Evolutionary conservation across 2,888 invertebrate genomes (phyloP).

Genomic region (Metacarcinus magister): DNA sequence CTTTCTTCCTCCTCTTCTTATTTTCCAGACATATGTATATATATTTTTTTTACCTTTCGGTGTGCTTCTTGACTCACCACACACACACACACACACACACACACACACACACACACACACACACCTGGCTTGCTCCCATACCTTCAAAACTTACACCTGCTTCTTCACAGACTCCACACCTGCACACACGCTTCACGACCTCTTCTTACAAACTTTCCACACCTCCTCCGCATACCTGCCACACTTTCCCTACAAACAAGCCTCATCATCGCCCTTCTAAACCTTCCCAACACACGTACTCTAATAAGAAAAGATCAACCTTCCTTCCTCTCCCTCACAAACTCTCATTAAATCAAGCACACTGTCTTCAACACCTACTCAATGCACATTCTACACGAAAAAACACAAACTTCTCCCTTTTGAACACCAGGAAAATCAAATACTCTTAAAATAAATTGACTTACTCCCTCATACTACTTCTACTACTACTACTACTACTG

Average conservation of each 20-base stretch:
- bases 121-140: not conserved
- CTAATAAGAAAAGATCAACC: not conserved
- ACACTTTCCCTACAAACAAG: not conserved
- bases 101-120: slow-evolving; percentile 26
- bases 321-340: not conserved
- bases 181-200: not conserved
- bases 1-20: not conserved
- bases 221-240: not conserved
- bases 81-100: not conserved
- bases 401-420: too few relatives aligned
- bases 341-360: not conserved
- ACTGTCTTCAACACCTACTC: too few relatives aligned
- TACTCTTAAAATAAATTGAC: too few relatives aligned
- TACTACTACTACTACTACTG: slow-evolving; percentile 29
- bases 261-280: not conserved
- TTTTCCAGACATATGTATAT: not conserved
- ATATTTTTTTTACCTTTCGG: not conserved
- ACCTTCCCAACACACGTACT: not conserved
- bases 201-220: not conserved
- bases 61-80: not conserved
- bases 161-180: not conserved
- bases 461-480: not conserved
- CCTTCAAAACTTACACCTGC: not conserved
- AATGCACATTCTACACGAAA: too few relatives aligned
- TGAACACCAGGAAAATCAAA: too few relatives aligned